These are phyloP conservation scores for Spodoptera exigua DNA, from an alignment of 2,888 invertebrate species.

Conservation along the genomic window DNA sequence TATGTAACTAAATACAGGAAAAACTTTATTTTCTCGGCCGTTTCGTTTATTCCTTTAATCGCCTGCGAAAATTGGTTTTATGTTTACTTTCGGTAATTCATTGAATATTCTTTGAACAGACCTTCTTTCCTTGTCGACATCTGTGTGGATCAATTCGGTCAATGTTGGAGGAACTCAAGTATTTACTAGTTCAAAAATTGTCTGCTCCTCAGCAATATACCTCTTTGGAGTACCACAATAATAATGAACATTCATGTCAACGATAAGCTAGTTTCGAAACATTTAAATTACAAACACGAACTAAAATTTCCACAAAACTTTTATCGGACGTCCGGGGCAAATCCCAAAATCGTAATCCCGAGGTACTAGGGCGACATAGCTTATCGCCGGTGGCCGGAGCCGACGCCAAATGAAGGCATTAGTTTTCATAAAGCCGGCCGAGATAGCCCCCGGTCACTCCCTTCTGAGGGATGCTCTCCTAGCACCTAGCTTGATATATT, in stretches of 20 bases:
- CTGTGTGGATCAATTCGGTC: too few species aligned
- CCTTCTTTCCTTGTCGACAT: too few species aligned
- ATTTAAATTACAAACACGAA: slow-evolving; percentile 79
- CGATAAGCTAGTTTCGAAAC: slow-evolving; percentile 62
- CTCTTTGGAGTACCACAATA: background rate
- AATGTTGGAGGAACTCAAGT: too few species aligned
- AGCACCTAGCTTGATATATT: slow-evolving; percentile 74
- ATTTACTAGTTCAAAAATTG: background rate
- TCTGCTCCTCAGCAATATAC: background rate
- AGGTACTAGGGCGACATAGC: slow-evolving; percentile 84
- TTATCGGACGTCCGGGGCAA: slow-evolving; percentile 76
- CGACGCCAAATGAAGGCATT: slow-evolving; percentile 87
- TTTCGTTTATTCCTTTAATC: slow-evolving; percentile 44
- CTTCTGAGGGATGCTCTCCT: slow-evolving; percentile 72
- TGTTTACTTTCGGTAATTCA: slow-evolving; percentile 26
- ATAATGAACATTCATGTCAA: slow-evolving; percentile 23
- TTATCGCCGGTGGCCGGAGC: slow-evolving; percentile 82
- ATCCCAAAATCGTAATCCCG: slow-evolving; percentile 83
- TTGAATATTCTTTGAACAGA: background rate
- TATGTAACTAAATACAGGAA: slow-evolving; percentile 61
- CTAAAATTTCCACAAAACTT: slow-evolving; percentile 75
- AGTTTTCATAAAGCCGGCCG: slow-evolving; percentile 87
- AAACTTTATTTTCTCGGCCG: slow-evolving; percentile 51
- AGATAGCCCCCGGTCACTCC: slow-evolving; percentile 81
- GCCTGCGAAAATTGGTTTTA: slow-evolving; percentile 46